Conservation (phyloP, 2,888 invertebrate genomes). For the Reticulitermes lucifugus region DNA sequence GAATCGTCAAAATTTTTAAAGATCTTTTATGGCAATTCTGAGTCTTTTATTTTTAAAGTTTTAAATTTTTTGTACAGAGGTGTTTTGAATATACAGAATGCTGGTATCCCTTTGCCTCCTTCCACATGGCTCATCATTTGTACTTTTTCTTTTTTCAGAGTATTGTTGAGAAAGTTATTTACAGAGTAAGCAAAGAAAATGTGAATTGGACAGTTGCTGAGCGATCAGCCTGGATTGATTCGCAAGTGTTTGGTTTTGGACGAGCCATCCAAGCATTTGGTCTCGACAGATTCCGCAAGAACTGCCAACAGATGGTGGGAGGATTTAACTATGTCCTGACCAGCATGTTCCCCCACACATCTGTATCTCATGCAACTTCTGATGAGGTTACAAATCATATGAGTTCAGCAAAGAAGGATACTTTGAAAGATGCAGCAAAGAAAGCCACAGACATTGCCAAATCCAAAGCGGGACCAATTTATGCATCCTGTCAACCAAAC, state of each 20-base stretch:
- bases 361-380: conserved; percentile 60
- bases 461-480: conserved; percentile 67
- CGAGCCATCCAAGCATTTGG: conserved; percentile 91
- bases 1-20: too few species aligned
- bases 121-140: neutral
- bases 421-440: conserved; percentile 83
- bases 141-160: conserved; percentile 68
- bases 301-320: conserved; percentile 82
- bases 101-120: too few species aligned
- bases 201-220: conserved; percentile 80
- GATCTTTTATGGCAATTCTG: too few species aligned
- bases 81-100: too few species aligned
- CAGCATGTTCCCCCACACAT: conserved; percentile 74
- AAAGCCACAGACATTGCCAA: conserved; percentile 85
- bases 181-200: conserved; percentile 77
- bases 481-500: conserved; percentile 60
- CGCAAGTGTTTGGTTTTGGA: conserved; percentile 88
- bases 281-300: conserved; percentile 88
- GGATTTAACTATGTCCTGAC: conserved; percentile 88
- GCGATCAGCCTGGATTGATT: conserved; percentile 90
- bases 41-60: too few species aligned
- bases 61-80: too few species aligned
- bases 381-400: conserved; percentile 52
- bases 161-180: conserved; percentile 90
- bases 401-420: conserved; percentile 62